phyloP scores from a whole-genome alignment of 2,113 vertebrate species.

The Colinus virginianus region DNA sequence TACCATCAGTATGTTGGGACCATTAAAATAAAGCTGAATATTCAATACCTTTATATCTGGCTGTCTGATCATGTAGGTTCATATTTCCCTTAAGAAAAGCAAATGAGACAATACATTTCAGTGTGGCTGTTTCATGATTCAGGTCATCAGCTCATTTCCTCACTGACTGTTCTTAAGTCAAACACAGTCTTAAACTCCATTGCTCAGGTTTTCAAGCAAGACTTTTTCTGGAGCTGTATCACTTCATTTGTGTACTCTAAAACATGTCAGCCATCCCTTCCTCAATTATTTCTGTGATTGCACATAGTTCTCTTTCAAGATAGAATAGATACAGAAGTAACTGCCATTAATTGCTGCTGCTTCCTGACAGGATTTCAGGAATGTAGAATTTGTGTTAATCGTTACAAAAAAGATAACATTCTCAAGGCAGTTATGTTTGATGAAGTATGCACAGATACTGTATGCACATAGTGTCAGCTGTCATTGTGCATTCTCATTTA shows the following conservation, averaged over 20 bases:
- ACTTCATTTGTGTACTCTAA: not conserved
- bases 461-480: not conserved
- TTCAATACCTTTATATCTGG: not conserved
- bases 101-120: slow-evolving; percentile 12
- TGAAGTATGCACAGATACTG: not conserved
- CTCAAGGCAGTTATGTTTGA: not conserved
- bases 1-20: not conserved
- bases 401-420: not conserved
- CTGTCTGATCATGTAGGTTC: not conserved
- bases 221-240: not conserved
- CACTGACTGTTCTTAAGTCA: slow-evolving; percentile 7
- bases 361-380: not conserved
- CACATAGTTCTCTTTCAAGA: not conserved
- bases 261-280: not conserved
- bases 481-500: not conserved
- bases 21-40: not conserved
- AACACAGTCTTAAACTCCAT: not conserved
- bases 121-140: not conserved
- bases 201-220: not conserved
- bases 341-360: not conserved
- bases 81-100: slow-evolving; percentile 5
- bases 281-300: slow-evolving; percentile 9
- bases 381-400: not conserved
- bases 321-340: not conserved
- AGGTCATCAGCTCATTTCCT: slow-evolving; percentile 17